Evolutionary conservation across 1,140 invertebrate species (phyloP).

Genomic region (Aphaenogaster rudis): DNA sequence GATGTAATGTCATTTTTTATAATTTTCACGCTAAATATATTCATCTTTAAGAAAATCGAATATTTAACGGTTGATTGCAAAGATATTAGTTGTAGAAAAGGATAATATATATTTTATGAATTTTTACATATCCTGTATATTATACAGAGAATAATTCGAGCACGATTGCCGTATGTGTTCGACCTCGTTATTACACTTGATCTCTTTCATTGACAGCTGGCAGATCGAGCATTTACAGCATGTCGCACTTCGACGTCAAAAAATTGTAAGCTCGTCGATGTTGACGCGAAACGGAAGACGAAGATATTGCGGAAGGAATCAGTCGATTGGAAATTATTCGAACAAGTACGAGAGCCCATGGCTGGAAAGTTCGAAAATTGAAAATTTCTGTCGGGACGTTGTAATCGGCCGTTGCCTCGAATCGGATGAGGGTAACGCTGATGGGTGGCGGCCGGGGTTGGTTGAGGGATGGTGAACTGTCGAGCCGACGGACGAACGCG

Average conservation of each 20-base stretch:
- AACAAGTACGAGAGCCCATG: conserved; percentile 31
- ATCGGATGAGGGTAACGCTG: conserved; percentile 50
- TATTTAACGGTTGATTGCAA: background rate
- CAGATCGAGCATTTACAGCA: conserved; percentile 12
- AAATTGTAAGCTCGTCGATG: conserved; percentile 52
- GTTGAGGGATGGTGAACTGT: conserved; percentile 56
- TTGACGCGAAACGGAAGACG: conserved; percentile 56
- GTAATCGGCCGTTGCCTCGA: conserved; percentile 71
- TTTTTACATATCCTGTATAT: background rate
- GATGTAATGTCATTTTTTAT: background rate
- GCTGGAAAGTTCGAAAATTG: conserved; percentile 77
- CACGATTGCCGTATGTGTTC: background rate
- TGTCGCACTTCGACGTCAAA: conserved; percentile 17
- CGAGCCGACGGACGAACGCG: conserved; percentile 47
- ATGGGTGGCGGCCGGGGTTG: conserved; percentile 59
- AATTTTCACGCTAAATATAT: background rate
- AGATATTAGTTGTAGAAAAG: conserved; percentile 6
- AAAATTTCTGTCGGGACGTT: conserved; percentile 73
- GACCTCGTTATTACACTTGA: conserved; percentile 25
- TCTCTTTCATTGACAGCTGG: conserved; percentile 13
- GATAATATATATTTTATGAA: background rate
- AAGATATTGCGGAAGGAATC: conserved; percentile 59
- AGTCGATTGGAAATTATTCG: conserved; percentile 61
- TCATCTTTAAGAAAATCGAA: background rate
- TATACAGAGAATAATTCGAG: background rate